Percentiles rank a stretch among this genome's conserved stretches.
phyloP scores from a whole-genome alignment of 2,888 invertebrate genomes.

The Hirtodrosophila cameraria region DNA sequence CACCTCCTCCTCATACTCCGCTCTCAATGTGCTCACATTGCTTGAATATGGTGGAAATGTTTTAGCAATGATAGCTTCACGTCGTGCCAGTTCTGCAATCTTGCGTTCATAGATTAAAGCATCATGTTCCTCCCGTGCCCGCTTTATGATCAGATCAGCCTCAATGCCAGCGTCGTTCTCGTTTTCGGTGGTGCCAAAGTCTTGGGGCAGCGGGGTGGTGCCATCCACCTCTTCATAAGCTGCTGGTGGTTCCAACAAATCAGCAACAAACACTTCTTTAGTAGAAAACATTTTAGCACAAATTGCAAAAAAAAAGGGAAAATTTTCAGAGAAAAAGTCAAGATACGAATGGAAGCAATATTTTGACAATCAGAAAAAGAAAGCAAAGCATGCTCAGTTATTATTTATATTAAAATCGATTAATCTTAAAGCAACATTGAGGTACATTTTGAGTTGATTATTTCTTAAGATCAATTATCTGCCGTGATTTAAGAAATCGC shows the following conservation, averaged over 20 bases:
- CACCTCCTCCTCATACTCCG: conserved; percentile 19
- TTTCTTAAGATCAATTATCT: not conserved
- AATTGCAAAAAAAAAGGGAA: no score
- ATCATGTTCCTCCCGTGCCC: conserved; percentile 47
- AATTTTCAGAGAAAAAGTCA: no score
- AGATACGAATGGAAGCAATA: no score
- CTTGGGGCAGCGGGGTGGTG: not conserved
- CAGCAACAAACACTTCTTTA: not conserved
- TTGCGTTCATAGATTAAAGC: conserved; percentile 4
- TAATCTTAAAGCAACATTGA: not conserved
- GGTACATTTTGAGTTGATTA: not conserved
- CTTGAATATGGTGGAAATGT: conserved; percentile 19
- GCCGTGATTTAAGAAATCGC: conserved; percentile 10
- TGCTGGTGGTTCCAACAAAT: conserved; percentile 22
- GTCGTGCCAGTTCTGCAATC: conserved; percentile 20
- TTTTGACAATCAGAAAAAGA: not conserved
- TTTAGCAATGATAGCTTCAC: conserved; percentile 23
- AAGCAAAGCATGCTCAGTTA: conserved; percentile 18
- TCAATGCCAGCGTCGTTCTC: conserved; percentile 2
- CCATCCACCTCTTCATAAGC: conserved; percentile 44
- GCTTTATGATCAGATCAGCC: conserved; percentile 29
- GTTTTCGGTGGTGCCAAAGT: no score
- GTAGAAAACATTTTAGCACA: conserved; percentile 1
- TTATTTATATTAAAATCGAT: not conserved
- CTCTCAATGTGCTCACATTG: not conserved